Conservation (phyloP, 2,888 invertebrate genomes). For the Xestia xanthographa region DNA sequence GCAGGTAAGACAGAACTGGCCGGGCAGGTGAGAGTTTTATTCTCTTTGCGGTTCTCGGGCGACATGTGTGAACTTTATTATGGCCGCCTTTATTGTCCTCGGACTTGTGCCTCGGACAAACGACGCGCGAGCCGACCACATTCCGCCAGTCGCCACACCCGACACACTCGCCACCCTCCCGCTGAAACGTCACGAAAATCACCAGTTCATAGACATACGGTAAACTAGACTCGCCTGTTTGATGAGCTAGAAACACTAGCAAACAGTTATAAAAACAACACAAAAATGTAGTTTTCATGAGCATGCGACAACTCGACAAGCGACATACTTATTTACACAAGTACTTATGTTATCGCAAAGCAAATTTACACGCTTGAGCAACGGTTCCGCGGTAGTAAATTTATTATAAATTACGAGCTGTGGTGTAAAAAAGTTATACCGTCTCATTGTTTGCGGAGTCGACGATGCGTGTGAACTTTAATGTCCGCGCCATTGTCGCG, state of each 20-base stretch:
- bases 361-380: constrained; percentile 78
- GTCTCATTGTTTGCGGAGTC: constrained; percentile 78
- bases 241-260: constrained; percentile 53
- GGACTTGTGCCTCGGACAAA: constrained; percentile 61
- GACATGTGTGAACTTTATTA: constrained; percentile 87
- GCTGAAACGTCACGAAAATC: constrained; percentile 71
- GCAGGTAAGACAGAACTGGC: constrained; percentile 84
- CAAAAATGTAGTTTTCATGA: constrained; percentile 57
- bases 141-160: constrained; percentile 61
- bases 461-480: constrained; percentile 82
- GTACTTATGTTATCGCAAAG: constrained; percentile 77
- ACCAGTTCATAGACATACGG: constrained; percentile 54
- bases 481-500: constrained; percentile 71
- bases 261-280: constrained; percentile 58
- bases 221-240: constrained; percentile 55
- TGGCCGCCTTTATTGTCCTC: constrained; percentile 79
- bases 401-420: constrained; percentile 79
- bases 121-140: constrained; percentile 67
- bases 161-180: constrained; percentile 22
- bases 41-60: constrained; percentile 78
- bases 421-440: constrained; percentile 74
- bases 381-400: constrained; percentile 72
- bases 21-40: constrained; percentile 82
- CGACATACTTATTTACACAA: constrained; percentile 74
- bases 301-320: constrained; percentile 67